Base-by-base conservation (phyloP, 2,888 invertebrate species). In the Candidula unifasciata region DNA sequence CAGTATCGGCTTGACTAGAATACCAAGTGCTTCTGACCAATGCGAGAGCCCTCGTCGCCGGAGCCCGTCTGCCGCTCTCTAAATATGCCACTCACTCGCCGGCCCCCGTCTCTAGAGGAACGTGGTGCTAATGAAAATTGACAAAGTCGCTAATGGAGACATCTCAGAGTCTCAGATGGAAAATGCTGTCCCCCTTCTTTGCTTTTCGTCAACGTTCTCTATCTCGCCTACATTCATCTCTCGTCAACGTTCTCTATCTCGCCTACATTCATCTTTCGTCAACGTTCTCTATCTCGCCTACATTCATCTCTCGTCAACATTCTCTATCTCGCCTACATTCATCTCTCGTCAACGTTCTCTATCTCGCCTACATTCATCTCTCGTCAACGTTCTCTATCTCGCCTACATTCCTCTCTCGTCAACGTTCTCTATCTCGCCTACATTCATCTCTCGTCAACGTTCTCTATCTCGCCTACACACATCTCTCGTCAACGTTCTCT, bases 71-170 rank as follows among this genome's bases (percentile, higher is more conserved):
- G 69, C 44, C 77, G 13, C 76, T 86, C 78, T 82, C 86, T 77
- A 86, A 68, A 85, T 84, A 86, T 86, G 86, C 85, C 86, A 80
- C 82, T 84, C 85, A 80, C 76, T 60, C 57, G 54, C 78, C n/a
- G 69, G 73, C 77, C 35, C 71, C 8, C 24, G 87, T 88, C 89
- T 88, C 88, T n/a, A 54, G 89, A 88, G 89, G 85, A 71, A 83
- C 60, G 71, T 82, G 69, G 73, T 52, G 78, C 81, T 91, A 89
- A 90, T 90, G 88, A 89, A 89, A 87, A 88, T 87, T 88, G 91
- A 90, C 91, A 89, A 88, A 88, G 88, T 87, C 86, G 87, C 89
- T 91, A 91, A 91, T 91, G 90, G 89, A 87, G 84, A 76, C 86
- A 86, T 88, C 89, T 88, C 87, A 86, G 86, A 87, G 82, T 66